Conservation (phyloP, 2,113 vertebrate genomes). For the Meriones unguiculatus region DNA sequence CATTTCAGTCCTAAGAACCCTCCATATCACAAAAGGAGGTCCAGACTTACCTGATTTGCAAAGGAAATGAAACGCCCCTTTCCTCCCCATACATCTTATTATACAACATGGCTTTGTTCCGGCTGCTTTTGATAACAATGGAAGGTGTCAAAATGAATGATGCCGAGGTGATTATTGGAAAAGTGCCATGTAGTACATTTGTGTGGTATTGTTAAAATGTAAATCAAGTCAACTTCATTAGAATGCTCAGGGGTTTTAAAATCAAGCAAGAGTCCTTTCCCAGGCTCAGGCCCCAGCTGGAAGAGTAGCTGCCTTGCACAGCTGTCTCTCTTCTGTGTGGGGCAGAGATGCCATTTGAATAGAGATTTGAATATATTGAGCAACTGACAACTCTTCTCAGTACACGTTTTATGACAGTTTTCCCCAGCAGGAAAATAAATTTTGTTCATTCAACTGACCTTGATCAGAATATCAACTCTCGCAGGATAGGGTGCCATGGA, state of each 20-base stretch:
- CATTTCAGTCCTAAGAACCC: not conserved
- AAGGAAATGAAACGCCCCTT: conserved; percentile 41
- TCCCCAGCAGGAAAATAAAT: conserved; percentile 24
- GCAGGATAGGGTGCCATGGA: not conserved
- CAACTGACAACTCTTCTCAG: conserved; percentile 50
- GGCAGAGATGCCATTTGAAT: conserved; percentile 52
- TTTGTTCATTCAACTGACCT: conserved; percentile 53
- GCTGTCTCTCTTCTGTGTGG: conserved; percentile 11
- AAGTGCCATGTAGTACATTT: conserved; percentile 74
- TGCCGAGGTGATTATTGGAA: conserved; percentile 77
- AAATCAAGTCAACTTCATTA: conserved; percentile 82
- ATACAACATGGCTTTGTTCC: conserved; percentile 63
- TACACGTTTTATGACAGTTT: conserved; percentile 11
- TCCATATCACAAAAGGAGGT: not conserved
- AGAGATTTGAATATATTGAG: conserved; percentile 55
- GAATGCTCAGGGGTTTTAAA: conserved; percentile 71
- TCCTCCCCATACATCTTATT: conserved; percentile 32
- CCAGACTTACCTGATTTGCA: conserved; percentile 16
- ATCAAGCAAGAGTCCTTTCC: conserved; percentile 55
- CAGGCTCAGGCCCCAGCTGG: conserved; percentile 34
- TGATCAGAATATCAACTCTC: conserved; percentile 7
- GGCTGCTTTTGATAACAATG: conserved; percentile 73
- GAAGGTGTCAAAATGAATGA: conserved; percentile 81
- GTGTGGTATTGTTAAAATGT: conserved; percentile 80
- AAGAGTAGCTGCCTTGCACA: conserved; percentile 46